phyloP scores from a whole-genome alignment of 2,113 vertebrate species.

The Pteruthius melanotis region DNA sequence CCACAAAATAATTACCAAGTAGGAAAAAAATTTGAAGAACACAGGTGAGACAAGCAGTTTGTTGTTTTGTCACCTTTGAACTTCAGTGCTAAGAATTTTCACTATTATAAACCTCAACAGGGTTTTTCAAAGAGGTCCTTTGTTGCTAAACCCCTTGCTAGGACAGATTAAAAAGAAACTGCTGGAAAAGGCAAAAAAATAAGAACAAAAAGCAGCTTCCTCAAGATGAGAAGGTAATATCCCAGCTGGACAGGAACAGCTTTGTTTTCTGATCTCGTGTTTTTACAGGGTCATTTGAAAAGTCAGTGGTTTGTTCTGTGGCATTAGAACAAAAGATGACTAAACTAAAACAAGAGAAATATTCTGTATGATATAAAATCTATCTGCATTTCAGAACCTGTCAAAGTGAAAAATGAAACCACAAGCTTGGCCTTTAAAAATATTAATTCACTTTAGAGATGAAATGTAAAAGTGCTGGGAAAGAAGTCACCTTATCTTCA shows the following conservation, averaged over 20 bases:
- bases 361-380: conserved; percentile 50
- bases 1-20: background rate
- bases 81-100: background rate
- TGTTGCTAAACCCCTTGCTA: background rate
- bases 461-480: conserved; percentile 20
- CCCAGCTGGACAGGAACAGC: background rate
- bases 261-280: background rate
- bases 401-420: conserved; percentile 76
- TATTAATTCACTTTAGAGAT: conserved; percentile 73
- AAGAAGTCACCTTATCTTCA: conserved; percentile 48
- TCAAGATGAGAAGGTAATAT: background rate
- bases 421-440: conserved; percentile 75
- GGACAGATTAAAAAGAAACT: background rate
- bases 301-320: background rate
- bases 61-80: background rate
- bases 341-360: background rate
- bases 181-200: background rate
- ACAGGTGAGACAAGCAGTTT: background rate
- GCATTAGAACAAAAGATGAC: conserved; percentile 25
- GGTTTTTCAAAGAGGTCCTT: background rate
- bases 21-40: background rate
- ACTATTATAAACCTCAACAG: background rate
- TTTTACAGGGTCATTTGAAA: background rate
- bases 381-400: conserved; percentile 68
- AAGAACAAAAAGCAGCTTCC: background rate